Evolutionary conservation across 37 sponge, comb jelly and placozoan genomes (phyloP).

Genomic region (Chondrilla cf. caribensis): DNA sequence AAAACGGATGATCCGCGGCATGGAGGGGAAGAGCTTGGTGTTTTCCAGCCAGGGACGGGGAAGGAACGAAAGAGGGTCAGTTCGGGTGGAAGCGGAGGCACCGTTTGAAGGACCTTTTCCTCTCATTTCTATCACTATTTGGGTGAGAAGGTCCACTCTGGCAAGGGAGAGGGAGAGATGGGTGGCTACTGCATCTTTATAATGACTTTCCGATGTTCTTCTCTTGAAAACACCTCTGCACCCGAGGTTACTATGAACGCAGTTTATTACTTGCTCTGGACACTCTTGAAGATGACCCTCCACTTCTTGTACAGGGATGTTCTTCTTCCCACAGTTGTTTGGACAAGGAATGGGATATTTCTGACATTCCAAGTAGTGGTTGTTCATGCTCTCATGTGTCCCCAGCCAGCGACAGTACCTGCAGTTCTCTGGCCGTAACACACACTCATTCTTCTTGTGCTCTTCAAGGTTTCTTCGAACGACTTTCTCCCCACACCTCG

Average conservation of each 20-base stretch:
- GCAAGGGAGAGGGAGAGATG: not conserved
- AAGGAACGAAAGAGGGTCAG: too few species aligned
- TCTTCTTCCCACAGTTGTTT: not conserved
- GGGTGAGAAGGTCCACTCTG: not conserved
- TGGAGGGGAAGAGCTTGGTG: not conserved
- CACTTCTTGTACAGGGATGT: not conserved
- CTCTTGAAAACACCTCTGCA: not conserved
- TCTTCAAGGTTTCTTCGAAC: not conserved
- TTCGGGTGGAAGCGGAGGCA: too few species aligned
- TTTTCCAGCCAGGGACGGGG: slow-evolving; percentile 14
- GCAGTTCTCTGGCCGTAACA: not conserved
- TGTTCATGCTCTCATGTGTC: not conserved
- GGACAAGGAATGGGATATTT: not conserved
- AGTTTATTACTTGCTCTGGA: not conserved
- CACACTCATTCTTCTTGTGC: not conserved
- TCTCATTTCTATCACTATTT: not conserved
- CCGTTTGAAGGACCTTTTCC: too few species aligned
- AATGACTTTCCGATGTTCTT: not conserved
- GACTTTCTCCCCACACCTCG: not conserved
- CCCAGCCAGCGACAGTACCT: not conserved
- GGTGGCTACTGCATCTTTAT: not conserved
- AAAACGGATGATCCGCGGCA: not conserved
- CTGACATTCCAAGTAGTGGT: not conserved
- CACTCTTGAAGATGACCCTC: not conserved
- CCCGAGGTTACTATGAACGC: not conserved